phyloP scores from a whole-genome alignment of 2,888 invertebrate species.

The Minunthozetes semirufus region DNA sequence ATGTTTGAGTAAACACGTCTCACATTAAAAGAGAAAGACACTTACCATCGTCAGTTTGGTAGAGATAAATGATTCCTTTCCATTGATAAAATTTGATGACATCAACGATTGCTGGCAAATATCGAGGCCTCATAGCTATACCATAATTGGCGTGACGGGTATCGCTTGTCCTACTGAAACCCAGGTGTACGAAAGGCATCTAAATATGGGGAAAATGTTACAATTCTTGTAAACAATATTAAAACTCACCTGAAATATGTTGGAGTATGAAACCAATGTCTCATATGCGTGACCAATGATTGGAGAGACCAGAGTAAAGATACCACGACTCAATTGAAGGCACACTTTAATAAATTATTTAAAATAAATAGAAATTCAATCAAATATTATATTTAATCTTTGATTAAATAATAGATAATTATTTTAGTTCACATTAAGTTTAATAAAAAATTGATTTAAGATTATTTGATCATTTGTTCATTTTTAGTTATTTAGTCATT shows the following conservation, averaged over 20 bases:
- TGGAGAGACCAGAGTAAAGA: conserved; percentile 81
- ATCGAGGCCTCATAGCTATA: conserved; percentile 85
- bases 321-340: conserved; percentile 79
- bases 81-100: conserved; percentile 86
- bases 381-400: neutral
- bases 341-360: conserved; percentile 60
- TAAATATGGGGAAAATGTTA: neutral
- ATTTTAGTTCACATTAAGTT: too few species aligned
- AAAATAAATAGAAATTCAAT: neutral
- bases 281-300: conserved; percentile 90
- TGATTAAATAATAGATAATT: too few species aligned
- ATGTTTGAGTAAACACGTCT: too few species aligned
- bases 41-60: conserved; percentile 84
- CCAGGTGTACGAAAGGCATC: conserved; percentile 87
- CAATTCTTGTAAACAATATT: neutral
- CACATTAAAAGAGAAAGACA: conserved; percentile 41
- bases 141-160: conserved; percentile 59
- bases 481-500: too few species aligned
- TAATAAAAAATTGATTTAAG: too few species aligned
- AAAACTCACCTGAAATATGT: conserved; percentile 68
- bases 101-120: conserved; percentile 89
- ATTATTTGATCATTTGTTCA: too few species aligned
- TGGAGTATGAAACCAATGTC: conserved; percentile 85
- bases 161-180: conserved; percentile 54
- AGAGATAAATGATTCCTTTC: conserved; percentile 80